These are phyloP conservation scores for Zygogramma bicolorata DNA, from an alignment of 2,888 invertebrate genomes.

Conservation along the genomic window DNA sequence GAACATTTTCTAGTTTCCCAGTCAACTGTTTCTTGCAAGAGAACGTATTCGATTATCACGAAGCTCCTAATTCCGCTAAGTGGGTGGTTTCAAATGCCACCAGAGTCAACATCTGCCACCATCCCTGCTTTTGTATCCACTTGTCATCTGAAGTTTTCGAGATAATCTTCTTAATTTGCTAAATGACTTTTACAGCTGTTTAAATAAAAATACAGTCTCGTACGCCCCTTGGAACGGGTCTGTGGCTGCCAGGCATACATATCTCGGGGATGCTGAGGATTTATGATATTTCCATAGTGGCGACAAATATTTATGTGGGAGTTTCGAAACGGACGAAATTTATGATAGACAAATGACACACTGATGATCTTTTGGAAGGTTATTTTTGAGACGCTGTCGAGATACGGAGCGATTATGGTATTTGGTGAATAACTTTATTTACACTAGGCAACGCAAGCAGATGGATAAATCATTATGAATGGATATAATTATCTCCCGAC, in stretches of 20 bases:
- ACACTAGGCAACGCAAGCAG: neutral
- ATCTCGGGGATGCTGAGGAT: slow-evolving; percentile 40
- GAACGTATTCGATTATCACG: slow-evolving; percentile 9
- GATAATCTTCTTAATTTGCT: slow-evolving; percentile 53
- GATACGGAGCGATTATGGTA: neutral
- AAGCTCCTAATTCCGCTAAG: slow-evolving; percentile 32
- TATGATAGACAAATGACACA: slow-evolving; percentile 4
- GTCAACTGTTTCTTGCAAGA: neutral
- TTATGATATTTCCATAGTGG: slow-evolving; percentile 37
- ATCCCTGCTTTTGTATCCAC: slow-evolving; percentile 38
- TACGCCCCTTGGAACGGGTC: slow-evolving; percentile 15
- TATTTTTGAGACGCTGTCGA: neutral
- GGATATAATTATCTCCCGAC: neutral
- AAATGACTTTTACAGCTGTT: slow-evolving; percentile 58
- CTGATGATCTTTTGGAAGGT: neutral
- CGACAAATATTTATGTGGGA: slow-evolving; percentile 40
- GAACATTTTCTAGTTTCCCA: no score
- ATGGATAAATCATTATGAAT: neutral
- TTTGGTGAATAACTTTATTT: neutral
- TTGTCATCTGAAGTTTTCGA: slow-evolving; percentile 38
- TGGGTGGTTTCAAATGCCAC: slow-evolving; percentile 38
- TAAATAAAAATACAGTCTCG: slow-evolving; percentile 51
- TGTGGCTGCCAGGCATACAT: slow-evolving; percentile 23
- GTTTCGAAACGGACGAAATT: slow-evolving; percentile 16
- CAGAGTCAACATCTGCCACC: slow-evolving; percentile 35